Evolutionary conservation across 2,113 vertebrate genomes (phyloP).

Genomic region (Chlorodrepanis virens): DNA sequence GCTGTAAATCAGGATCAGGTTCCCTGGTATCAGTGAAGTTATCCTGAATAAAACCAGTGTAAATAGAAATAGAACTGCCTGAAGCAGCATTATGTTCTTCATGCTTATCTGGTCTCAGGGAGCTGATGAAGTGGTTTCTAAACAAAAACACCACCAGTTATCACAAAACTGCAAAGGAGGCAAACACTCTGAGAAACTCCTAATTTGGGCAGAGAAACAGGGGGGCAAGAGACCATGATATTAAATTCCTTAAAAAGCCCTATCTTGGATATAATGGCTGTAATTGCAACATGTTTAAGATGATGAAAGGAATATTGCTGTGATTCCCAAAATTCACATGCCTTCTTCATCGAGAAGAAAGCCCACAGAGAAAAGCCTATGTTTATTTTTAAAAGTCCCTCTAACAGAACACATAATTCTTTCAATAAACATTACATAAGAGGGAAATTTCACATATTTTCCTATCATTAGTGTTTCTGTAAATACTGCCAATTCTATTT

Average conservation of each 20-base stretch:
- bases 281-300: background rate
- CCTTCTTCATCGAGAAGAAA: background rate
- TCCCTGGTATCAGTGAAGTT: background rate
- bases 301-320: background rate
- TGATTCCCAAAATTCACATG: background rate
- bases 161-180: background rate
- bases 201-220: background rate
- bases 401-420: background rate
- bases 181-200: background rate
- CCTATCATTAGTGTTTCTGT: background rate
- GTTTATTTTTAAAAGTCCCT: constrained; percentile 3
- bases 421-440: constrained; percentile 16
- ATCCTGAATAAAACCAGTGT: background rate
- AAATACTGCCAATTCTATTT: constrained; percentile 7
- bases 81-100: background rate
- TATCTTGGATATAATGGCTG: background rate
- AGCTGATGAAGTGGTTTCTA: background rate
- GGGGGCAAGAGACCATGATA: background rate
- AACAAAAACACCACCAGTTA: background rate
- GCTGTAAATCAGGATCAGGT: background rate
- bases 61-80: background rate
- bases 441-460: background rate
- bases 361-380: background rate
- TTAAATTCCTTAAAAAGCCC: background rate
- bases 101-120: background rate